Conservation (phyloP, 2,888 invertebrate genomes). For the Tetranychus piercei region DNA sequence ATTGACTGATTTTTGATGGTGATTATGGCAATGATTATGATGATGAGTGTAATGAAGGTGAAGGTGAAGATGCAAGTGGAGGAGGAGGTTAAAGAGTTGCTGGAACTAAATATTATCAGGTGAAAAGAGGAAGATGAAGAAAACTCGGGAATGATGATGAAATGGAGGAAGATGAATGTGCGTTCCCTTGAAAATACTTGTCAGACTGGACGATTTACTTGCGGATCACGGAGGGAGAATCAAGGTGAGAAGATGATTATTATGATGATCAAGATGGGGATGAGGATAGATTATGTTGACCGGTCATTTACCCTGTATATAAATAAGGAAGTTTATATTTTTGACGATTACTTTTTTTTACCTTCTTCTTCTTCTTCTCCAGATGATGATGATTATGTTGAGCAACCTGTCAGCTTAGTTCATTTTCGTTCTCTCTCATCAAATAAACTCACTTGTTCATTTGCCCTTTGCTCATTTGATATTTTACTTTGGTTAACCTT, state of each 20-base stretch:
- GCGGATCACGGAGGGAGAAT: background rate
- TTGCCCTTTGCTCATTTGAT: background rate
- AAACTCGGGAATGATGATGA: background rate
- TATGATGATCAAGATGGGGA: background rate
- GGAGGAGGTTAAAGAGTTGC: too few relatives aligned
- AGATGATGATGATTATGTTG: background rate
- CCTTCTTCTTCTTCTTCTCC: background rate
- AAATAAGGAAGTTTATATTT: slow-evolving; percentile 8
- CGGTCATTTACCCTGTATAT: slow-evolving; percentile 6
- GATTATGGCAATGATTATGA: too few relatives aligned
- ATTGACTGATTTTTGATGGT: too few relatives aligned
- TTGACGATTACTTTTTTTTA: background rate
- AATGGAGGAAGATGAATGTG: background rate
- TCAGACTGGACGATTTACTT: slow-evolving; percentile 1
- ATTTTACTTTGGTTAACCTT: background rate
- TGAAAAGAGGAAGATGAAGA: too few relatives aligned
- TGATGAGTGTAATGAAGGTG: too few relatives aligned
- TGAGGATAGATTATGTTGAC: background rate
- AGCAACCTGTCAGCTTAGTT: background rate
- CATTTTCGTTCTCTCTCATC: background rate
- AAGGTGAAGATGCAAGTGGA: too few relatives aligned
- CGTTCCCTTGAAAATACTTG: background rate
- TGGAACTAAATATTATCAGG: too few relatives aligned
- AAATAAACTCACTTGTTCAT: background rate
- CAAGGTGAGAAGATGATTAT: background rate